Evolutionary conservation across 1,140 invertebrate genomes (phyloP).

Genomic region (Helicoverpa armigera): DNA sequence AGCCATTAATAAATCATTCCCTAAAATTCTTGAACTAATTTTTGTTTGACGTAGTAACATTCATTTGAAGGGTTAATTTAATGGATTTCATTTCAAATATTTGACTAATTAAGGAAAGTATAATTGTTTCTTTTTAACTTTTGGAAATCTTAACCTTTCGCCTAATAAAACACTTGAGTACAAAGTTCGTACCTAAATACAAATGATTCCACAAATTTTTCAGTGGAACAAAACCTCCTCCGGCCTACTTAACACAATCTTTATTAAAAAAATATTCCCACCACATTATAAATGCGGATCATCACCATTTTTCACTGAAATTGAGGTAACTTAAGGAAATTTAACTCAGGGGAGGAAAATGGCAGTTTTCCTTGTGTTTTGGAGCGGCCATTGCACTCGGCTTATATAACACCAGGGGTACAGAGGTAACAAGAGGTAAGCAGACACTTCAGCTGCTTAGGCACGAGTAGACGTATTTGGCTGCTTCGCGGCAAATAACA

Average conservation of each 20-base stretch:
- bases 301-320: slow-evolving; percentile 63
- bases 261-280: slow-evolving; percentile 55
- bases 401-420: slow-evolving; percentile 83
- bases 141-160: background rate
- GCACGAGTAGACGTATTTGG: slow-evolving; percentile 59
- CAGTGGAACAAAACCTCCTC: slow-evolving; percentile 3
- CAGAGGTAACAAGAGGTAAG: slow-evolving; percentile 78
- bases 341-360: slow-evolving; percentile 57
- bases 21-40: background rate
- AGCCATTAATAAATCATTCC: slow-evolving; percentile 12
- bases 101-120: too few species aligned
- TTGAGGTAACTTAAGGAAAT: slow-evolving; percentile 61
- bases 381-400: slow-evolving; percentile 82
- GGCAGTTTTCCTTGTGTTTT: slow-evolving; percentile 70
- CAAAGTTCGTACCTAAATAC: slow-evolving; percentile 13
- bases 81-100: too few species aligned
- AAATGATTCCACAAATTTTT: slow-evolving; percentile 17
- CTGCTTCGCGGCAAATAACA: slow-evolving; percentile 54
- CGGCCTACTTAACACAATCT: slow-evolving; percentile 39
- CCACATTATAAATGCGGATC: slow-evolving; percentile 53
- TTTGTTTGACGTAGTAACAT: too few species aligned
- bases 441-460: slow-evolving; percentile 56
- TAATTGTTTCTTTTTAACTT: background rate
- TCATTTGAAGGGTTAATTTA: too few species aligned
- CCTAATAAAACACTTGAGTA: slow-evolving; percentile 8